Conservation (phyloP, 2,888 invertebrate species). For the Zaprionus obscuricornis region DNA sequence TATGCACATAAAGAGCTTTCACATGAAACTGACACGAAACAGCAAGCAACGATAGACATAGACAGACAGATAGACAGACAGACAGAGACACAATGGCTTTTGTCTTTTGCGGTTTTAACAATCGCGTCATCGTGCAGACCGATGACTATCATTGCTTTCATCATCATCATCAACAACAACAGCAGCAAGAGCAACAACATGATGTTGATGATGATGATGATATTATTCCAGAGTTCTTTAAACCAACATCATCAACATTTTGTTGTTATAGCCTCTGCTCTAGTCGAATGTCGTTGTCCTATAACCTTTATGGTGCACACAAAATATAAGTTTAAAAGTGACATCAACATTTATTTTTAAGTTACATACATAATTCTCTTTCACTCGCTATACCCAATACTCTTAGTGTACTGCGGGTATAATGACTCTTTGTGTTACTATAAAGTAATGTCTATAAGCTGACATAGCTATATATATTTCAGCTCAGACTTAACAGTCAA, state of each 20-base stretch:
- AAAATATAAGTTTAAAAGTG: slow-evolving; percentile 60
- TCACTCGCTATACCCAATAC: too few species aligned
- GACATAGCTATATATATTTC: too few species aligned
- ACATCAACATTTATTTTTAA: slow-evolving; percentile 77
- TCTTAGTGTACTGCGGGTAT: too few species aligned
- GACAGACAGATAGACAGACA: too few species aligned
- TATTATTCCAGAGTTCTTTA: neutral
- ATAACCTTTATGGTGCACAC: slow-evolving; percentile 65
- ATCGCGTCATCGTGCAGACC: slow-evolving; percentile 34
- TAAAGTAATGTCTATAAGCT: too few species aligned
- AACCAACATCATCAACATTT: slow-evolving; percentile 4
- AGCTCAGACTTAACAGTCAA: too few species aligned
- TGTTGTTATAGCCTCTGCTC: neutral
- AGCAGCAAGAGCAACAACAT: neutral
- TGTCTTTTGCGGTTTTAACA: slow-evolving; percentile 20
- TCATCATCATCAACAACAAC: slow-evolving; percentile 2
- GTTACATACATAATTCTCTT: slow-evolving; percentile 46
- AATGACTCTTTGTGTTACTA: too few species aligned
- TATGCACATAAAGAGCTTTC: slow-evolving; percentile 20
- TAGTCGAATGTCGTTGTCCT: slow-evolving; percentile 71
- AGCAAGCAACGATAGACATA: slow-evolving; percentile 17
- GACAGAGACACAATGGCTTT: too few species aligned
- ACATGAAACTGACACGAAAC: slow-evolving; percentile 19
- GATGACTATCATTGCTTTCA: slow-evolving; percentile 38
- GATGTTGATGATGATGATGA: too few species aligned